Conservation (phyloP, 1,140 invertebrate species). For the Conus betulinus region DNA sequence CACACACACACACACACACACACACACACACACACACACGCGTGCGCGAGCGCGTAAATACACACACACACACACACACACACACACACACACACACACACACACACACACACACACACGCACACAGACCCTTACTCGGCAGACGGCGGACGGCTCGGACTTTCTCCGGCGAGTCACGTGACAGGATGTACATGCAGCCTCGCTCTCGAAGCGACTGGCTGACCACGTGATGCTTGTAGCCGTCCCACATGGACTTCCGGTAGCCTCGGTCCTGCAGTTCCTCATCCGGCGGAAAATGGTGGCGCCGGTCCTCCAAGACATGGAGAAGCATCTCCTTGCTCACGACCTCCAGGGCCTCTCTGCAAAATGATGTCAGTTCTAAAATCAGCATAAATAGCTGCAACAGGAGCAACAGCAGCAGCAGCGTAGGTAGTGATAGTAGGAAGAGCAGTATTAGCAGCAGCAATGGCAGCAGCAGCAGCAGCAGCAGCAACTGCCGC, state of each 20-base stretch:
- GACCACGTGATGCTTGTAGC: constrained; percentile 59
- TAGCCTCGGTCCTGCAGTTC: constrained; percentile 61
- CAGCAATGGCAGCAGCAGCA: too few species aligned
- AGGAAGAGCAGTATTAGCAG: too few species aligned
- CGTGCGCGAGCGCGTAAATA: too few species aligned
- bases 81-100: background rate
- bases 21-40: too few species aligned
- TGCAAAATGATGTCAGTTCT: constrained; percentile 10
- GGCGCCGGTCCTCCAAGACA: constrained; percentile 49
- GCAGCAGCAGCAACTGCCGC: too few species aligned
- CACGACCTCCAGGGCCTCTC: constrained; percentile 62
- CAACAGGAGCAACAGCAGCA: too few species aligned
- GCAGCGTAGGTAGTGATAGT: too few species aligned
- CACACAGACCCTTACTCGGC: constrained; percentile 42
- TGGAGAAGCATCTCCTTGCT: constrained; percentile 54
- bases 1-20: too few species aligned
- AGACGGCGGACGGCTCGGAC: constrained; percentile 51
- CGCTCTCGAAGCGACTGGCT: constrained; percentile 55
- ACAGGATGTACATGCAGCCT: constrained; percentile 58
- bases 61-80: background rate
- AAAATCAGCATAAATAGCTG: background rate
- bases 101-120: constrained; percentile 7
- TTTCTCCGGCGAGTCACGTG: constrained; percentile 32
- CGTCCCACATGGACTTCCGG: constrained; percentile 60
- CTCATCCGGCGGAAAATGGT: constrained; percentile 53